phyloP scores from a whole-genome alignment of 2,113 vertebrate genomes.

The Riparia riparia region DNA sequence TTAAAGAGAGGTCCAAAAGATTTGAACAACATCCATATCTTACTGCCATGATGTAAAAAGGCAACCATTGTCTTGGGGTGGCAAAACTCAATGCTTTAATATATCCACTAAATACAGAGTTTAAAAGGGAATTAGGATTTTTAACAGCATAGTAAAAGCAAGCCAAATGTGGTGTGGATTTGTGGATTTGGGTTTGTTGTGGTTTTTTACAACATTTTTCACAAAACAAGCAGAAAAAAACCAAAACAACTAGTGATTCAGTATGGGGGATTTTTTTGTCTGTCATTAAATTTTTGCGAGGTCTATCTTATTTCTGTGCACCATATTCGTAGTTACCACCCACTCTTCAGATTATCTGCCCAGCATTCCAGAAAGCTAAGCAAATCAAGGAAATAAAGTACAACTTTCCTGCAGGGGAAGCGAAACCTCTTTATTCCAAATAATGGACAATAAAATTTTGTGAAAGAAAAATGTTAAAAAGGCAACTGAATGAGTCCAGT shows the following conservation, averaged over 20 bases:
- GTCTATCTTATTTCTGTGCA: neutral
- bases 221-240: neutral
- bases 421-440: neutral
- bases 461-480: neutral
- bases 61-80: fast-evolving
- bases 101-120: neutral
- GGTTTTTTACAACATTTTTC: neutral
- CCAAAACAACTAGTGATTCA: neutral
- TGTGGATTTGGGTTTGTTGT: neutral
- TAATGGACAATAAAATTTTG: neutral
- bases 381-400: neutral
- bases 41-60: neutral
- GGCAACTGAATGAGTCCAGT: neutral
- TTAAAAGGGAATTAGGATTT: neutral
- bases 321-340: neutral
- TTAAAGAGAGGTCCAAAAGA: neutral
- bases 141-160: neutral
- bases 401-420: neutral
- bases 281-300: neutral
- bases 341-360: neutral
- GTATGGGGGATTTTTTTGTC: fast-evolving
- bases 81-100: neutral
- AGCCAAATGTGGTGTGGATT: neutral
- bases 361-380: neutral
- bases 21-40: neutral